A percentile compares a stretch with the other conserved stretches of the same genome.
These are phyloP conservation scores for Dolichoris vasculosae DNA, from an alignment of 1,140 invertebrate genomes.

Conservation along the genomic window DNA sequence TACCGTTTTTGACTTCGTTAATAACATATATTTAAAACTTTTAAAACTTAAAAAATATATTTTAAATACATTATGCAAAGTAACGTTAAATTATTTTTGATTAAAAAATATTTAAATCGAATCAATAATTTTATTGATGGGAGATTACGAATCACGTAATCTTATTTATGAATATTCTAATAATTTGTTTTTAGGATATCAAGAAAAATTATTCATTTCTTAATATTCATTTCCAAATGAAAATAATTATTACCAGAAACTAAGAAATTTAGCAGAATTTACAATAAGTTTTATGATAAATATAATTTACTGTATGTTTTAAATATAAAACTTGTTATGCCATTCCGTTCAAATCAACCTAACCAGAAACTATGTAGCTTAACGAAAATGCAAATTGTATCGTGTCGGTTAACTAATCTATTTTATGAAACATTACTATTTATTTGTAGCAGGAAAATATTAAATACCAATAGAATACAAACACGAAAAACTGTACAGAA, in stretches of 20 bases:
- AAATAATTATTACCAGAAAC: not conserved
- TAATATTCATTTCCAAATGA: not conserved
- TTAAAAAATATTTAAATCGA: too few relatives aligned
- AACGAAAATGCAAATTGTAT: constrained; percentile 1
- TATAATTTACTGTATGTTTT: not conserved
- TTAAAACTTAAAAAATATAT: too few relatives aligned
- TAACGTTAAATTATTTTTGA: too few relatives aligned
- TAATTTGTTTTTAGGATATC: not conserved
- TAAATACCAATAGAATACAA: not conserved
- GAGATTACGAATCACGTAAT: not conserved
- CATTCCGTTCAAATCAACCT: not conserved
- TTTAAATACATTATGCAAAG: too few relatives aligned
- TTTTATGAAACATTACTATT: constrained; percentile 13
- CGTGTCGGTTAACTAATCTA: constrained; percentile 13
- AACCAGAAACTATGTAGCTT: not conserved
- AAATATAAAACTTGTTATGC: not conserved
- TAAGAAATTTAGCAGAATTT: not conserved
- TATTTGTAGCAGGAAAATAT: not conserved
- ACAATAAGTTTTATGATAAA: not conserved
- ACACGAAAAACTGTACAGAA: not conserved
- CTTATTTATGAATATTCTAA: not conserved
- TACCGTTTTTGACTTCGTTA: too few relatives aligned
- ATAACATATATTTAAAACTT: too few relatives aligned
- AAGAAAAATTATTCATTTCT: not conserved
- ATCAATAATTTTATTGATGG: not conserved